Evolutionary conservation across 2,888 invertebrate genomes (phyloP).

Genomic region (Sphecodes monilicornis): DNA sequence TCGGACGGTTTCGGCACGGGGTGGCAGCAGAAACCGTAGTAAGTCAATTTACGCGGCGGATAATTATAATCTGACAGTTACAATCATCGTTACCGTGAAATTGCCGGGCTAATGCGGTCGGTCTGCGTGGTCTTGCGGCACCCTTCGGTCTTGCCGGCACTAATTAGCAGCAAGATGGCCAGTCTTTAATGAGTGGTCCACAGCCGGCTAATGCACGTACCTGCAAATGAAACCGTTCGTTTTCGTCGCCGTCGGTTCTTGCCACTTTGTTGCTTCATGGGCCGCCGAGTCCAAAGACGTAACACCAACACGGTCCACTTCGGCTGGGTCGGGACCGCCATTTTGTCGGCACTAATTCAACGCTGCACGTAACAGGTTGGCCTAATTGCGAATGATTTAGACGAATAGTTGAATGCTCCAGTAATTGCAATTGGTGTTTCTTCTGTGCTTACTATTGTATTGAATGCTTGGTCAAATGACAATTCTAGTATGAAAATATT

Average conservation of each 20-base stretch:
- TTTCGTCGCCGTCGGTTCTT: slow-evolving; percentile 48
- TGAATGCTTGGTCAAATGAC: not conserved
- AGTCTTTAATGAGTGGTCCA: slow-evolving; percentile 60
- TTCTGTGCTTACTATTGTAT: not conserved
- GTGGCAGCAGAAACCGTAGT: slow-evolving; percentile 40
- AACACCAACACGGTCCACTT: not conserved
- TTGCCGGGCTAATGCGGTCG: slow-evolving; percentile 62
- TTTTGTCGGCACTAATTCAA: not conserved
- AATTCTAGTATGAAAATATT: no score
- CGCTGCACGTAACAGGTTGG: not conserved
- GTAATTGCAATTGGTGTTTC: not conserved
- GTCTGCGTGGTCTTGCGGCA: slow-evolving; percentile 52
- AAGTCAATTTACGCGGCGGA: slow-evolving; percentile 53
- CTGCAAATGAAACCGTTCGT: slow-evolving; percentile 66
- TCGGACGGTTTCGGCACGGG: not conserved
- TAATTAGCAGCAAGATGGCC: slow-evolving; percentile 66
- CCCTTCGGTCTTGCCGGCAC: slow-evolving; percentile 53
- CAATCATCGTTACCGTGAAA: slow-evolving; percentile 67
- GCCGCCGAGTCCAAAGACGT: not conserved
- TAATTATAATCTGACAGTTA: slow-evolving; percentile 63
- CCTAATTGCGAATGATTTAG: not conserved
- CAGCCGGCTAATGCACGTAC: slow-evolving; percentile 54
- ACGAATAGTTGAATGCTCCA: not conserved
- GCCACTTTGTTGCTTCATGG: slow-evolving; percentile 23
- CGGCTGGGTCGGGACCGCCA: not conserved